These are phyloP conservation scores for Gymnothorax reevesii DNA, from an alignment of 2,797 vertebrate species.

Conservation along the genomic window DNA sequence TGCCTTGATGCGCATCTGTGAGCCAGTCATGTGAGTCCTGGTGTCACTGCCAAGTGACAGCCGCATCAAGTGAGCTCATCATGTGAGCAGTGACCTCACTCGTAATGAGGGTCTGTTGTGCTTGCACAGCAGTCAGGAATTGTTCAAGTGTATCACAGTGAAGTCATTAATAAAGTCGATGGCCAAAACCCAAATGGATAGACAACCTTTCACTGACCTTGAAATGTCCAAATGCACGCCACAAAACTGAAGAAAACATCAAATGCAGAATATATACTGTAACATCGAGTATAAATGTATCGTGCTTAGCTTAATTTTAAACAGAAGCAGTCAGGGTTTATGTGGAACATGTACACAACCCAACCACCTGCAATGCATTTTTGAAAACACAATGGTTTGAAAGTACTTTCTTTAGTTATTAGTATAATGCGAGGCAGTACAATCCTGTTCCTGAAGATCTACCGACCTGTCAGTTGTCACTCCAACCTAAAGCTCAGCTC, in stretches of 20 bases:
- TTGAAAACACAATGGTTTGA: neutral
- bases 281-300: neutral
- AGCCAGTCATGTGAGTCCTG: neutral
- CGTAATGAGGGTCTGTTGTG: neutral
- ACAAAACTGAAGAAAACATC: neutral
- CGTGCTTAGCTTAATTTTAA: neutral
- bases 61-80: neutral
- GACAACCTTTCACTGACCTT: neutral
- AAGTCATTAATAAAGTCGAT: neutral
- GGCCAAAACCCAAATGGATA: neutral
- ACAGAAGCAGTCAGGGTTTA: neutral
- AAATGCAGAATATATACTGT: neutral
- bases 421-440: neutral
- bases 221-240: neutral
- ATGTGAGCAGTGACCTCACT: neutral
- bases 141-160: neutral
- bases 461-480: too few relatives aligned
- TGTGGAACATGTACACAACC: neutral
- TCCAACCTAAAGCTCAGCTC: too few relatives aligned
- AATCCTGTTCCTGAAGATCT: too few relatives aligned
- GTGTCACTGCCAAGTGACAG: neutral
- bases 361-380: neutral
- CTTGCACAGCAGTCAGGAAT: neutral
- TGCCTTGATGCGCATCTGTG: neutral
- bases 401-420: neutral